Base-by-base conservation (phyloP, 1,140 invertebrate genomes). In the Bursaphelenchus mucronatus region DNA sequence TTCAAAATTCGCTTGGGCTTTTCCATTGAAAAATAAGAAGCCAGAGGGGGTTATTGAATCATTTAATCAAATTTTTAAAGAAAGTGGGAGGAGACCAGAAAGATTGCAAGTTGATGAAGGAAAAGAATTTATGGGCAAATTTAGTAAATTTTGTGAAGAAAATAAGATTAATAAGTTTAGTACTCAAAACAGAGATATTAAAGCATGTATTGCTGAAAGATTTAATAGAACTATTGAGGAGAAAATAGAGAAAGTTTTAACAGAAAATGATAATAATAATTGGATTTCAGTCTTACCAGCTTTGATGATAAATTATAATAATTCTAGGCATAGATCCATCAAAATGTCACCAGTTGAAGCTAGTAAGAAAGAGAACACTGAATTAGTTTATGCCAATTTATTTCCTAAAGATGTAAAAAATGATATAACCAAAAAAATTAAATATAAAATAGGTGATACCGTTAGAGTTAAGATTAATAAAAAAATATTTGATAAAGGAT, bases 11-110 rank as follows among this genome's bases (percentile, higher is more conserved):
- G 81, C 82, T 39, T 85, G 80, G 81, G 79, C 79, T 13, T 46
- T 80, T 30, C 80, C 82, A 7, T 15, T 85, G 40, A 84, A 84
- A 81, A 79, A 66, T 11, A 86, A 86, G 78, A 82, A 63, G 56
- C 81, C 68, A 17, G 46, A 61, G 63, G 67, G 63, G 71, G 65
- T 75, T 13, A 39, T 64, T 13, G 11, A 69, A 5, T 71, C 68
- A 15, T 71, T 81, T 63, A 43, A 64, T 64, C 73, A 63, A 55
- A 70, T 70, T 54, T 82, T 75, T 68, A 65, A 69, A 30, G 55
- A 75, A 55, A 73, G 1, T 46, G 75, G 46, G 71, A 74, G 50
- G 76, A 78, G 64, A 77, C 81, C 83, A 11, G 76, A 76, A 73
- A 82, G 84, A 58, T 64, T 85, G 43, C 83, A 85, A 68, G 81